These are phyloP conservation scores for Sebastes iracundus DNA, from an alignment of 2,797 vertebrate species.

Conservation along the genomic window DNA sequence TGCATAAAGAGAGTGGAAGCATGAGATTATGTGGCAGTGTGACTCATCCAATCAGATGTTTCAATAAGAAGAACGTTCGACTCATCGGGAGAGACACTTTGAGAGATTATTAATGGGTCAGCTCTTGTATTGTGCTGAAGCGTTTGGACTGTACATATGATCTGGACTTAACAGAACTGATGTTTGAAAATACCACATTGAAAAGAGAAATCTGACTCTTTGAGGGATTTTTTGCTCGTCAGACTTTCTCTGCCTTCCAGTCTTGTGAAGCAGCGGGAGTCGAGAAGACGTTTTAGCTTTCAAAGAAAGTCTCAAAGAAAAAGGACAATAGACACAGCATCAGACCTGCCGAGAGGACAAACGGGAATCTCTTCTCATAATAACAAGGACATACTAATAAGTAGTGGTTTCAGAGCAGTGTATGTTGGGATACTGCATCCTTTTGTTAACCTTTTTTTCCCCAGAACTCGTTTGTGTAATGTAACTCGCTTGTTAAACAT, in stretches of 20 bases:
- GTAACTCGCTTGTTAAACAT: slow-evolving; percentile 57
- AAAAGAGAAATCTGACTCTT: slow-evolving; percentile 13
- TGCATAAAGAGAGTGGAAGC: slow-evolving; percentile 22
- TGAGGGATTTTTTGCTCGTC: slow-evolving; percentile 24
- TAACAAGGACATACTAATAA: slow-evolving; percentile 20
- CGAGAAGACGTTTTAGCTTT: slow-evolving; percentile 30
- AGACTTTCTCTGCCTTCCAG: slow-evolving; percentile 27
- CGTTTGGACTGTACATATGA: slow-evolving; percentile 49
- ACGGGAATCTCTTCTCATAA: slow-evolving; percentile 19
- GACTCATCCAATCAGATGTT: slow-evolving; percentile 12
- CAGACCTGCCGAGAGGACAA: slow-evolving; percentile 45
- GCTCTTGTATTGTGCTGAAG: not conserved
- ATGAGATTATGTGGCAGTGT: slow-evolving; percentile 13
- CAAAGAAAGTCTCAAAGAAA: slow-evolving; percentile 24
- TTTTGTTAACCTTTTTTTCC: slow-evolving; percentile 50
- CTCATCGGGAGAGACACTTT: not conserved
- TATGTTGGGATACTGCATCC: slow-evolving; percentile 39
- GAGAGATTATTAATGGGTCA: not conserved
- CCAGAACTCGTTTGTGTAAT: slow-evolving; percentile 60
- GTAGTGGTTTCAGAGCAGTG: slow-evolving; percentile 41
- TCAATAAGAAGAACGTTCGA: slow-evolving; percentile 10
- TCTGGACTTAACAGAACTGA: slow-evolving; percentile 28
- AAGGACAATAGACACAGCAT: slow-evolving; percentile 34
- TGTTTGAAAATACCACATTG: slow-evolving; percentile 7
- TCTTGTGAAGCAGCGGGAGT: slow-evolving; percentile 14